Base-by-base conservation (phyloP, 2,888 invertebrate species). In the Mesopsocus fuscifrons region DNA sequence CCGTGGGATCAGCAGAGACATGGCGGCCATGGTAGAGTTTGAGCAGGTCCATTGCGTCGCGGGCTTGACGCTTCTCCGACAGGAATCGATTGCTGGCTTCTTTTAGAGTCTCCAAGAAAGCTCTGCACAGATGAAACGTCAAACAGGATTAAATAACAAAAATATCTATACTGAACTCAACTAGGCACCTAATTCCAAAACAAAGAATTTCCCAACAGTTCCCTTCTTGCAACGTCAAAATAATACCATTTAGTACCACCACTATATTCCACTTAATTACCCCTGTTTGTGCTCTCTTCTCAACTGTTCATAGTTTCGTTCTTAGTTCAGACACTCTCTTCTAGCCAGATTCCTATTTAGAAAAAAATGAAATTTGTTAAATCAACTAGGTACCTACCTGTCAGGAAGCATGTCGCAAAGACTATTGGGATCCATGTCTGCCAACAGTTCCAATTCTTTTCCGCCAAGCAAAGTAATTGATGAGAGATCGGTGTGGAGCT, bases 381-480 rank as follows among this genome's bases (percentile, higher is more conserved):
- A n/a, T n/a, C n/a, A n/a, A n/a, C n/a, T n/a, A n/a, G 76, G 75
- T 50, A 73, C 77, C 49, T 59, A 71, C 57, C 72, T 73, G 53
- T 74, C 74, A 41, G 74, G 72, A 22, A 80, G 76, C 54, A 87
- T 79, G 56, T 87, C 85, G 45, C 79, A 78, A 53, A 87, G 67
- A 49, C 82, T 83, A 50, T 87, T 84, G 5, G 85, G 85, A 62
- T 87, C 85, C 85, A 87, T 87, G 57, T 87, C 84, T 46, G 84
- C 82, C 34, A 87, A 65, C 17, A 84, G 67, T 57, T 88, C 87
- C 58, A 87, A 63, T 56, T 87, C 87, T 48, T 79, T 77, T 47
- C 83, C 85, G 47, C 82, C 82, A 47, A 87, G 71, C 44, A 85
- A 65, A 4, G 85, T 83, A 53, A 87, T 82, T 58, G 84, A 83